Evolutionary conservation across 1,140 invertebrate genomes (phyloP), one percentile per base, ranked within the genome.

Genomic region (Ceratina calcarata): DNA sequence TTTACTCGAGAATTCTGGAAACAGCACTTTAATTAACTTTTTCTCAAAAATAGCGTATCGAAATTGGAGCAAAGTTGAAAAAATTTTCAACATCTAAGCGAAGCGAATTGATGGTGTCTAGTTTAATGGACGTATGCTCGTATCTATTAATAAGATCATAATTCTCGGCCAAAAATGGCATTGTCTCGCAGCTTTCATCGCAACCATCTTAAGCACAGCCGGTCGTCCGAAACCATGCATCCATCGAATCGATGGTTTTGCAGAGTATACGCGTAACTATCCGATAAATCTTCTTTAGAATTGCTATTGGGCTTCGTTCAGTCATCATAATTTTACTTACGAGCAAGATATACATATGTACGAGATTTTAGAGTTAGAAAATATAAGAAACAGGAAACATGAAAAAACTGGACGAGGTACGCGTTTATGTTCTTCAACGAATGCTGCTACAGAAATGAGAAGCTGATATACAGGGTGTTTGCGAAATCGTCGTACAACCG

Each of bases 281-380:
- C n/a, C 45, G 60, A 73, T 51, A 73, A 73, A 73, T 73, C 58
- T 53, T 20, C 18, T 24, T 53, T 72, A 58, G 10, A 37, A 72
- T 37, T 8, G 37, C 58, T 72, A 72, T 61, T 57, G 32, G 58
- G 20, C 18, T 61, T 27, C 18, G 22, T 2, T 32, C 71, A 13
- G 2, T 10, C 6, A 22, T 62, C 22, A 51, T 53, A 51, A n/a
- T 32, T 73, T 73, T 62, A 73, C 18, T 27, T 13, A 6, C n/a
- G 7, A 0, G 18, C 3, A 27, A 10, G 32, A 0, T 27, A 8
- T 10, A 0, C 55, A 8, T 10, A 3, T 24, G 20, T 3, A 1
- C 15, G 37, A 61, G n/a, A 1, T 51, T 3, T 68, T 22, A 3
- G 22, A 16, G 62, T 32, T 32, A 32, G 27, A 32, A 32, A n/a